Evolutionary conservation across 2,888 invertebrate genomes (phyloP).

Genomic region (Corythucha ciliata): DNA sequence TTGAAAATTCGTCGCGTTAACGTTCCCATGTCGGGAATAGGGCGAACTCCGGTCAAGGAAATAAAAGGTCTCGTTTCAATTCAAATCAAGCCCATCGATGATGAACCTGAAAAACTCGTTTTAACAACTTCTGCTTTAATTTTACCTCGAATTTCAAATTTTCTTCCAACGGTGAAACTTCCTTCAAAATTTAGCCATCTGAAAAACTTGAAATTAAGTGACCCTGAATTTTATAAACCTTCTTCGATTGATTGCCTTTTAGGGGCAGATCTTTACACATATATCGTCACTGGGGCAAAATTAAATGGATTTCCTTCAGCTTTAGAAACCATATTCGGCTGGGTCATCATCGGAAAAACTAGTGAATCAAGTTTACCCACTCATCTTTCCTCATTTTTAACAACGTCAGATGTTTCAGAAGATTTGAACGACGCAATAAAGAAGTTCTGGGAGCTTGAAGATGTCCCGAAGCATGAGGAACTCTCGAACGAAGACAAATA

Average conservation of each 20-base stretch:
- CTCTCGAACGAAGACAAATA: too few relatives aligned
- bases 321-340: constrained; percentile 8
- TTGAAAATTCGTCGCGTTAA: not conserved
- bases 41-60: constrained; percentile 6
- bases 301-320: not conserved
- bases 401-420: too few relatives aligned
- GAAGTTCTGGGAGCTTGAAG: too few relatives aligned
- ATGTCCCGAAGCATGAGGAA: too few relatives aligned
- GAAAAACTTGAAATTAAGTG: constrained; percentile 10
- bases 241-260: constrained; percentile 18
- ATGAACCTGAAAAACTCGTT: not conserved
- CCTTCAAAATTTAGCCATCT: too few relatives aligned
- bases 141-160: constrained; percentile 12
- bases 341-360: constrained; percentile 10
- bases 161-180: constrained; percentile 13
- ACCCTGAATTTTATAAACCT: constrained; percentile 22
- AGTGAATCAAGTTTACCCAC: too few relatives aligned
- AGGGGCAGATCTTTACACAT: constrained; percentile 20
- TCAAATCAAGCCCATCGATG: not conserved
- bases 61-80: constrained; percentile 1
- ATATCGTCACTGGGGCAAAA: constrained; percentile 8
- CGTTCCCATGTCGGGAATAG: constrained; percentile 12
- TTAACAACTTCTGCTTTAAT: constrained; percentile 19
- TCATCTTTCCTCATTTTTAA: too few relatives aligned
- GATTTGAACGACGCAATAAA: too few relatives aligned